A percentile compares a stretch with the other conserved stretches of the same genome.
Evolutionary conservation across 2,888 invertebrate species (phyloP).

Genomic region (Helicoverpa assulta): DNA sequence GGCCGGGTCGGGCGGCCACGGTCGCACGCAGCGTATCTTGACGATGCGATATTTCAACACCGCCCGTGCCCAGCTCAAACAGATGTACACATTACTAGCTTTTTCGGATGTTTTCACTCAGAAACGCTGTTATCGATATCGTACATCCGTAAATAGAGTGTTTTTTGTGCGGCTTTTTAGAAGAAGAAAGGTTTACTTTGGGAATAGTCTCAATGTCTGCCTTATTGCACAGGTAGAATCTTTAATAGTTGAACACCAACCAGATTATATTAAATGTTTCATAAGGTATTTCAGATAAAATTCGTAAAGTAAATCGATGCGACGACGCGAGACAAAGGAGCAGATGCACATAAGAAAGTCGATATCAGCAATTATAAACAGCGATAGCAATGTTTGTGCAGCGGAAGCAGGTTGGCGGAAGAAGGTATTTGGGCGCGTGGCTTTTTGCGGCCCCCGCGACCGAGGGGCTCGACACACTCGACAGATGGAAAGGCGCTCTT

Average conservation of each 20-base stretch:
- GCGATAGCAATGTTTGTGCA: constrained; percentile 61
- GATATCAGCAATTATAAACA: constrained; percentile 60
- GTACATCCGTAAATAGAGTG: constrained; percentile 61
- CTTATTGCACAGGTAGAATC: constrained; percentile 9
- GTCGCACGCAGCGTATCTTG: constrained; percentile 38
- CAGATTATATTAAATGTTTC: background rate
- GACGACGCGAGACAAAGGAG: constrained; percentile 25
- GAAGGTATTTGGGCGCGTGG: constrained; percentile 76
- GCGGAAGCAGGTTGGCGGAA: constrained; percentile 86
- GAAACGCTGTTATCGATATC: constrained; percentile 61
- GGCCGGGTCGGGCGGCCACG: background rate
- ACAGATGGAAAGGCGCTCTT: constrained; percentile 75
- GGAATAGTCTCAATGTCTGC: constrained; percentile 29
- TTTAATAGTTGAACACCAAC: background rate
- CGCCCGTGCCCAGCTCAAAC: constrained; percentile 40
- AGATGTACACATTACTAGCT: constrained; percentile 61
- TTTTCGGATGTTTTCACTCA: constrained; percentile 59
- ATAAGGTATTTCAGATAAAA: background rate
- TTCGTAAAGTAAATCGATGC: background rate
- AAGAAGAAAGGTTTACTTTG: constrained; percentile 29
- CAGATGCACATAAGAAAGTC: constrained; percentile 61
- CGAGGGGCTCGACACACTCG: constrained; percentile 79
- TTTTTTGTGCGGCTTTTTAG: constrained; percentile 41
- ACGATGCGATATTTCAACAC: constrained; percentile 59
- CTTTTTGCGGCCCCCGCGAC: constrained; percentile 75